Percentiles rank a stretch among this genome's conserved stretches.
These are phyloP conservation scores for Dromococcyx pavoninus DNA, from an alignment of 2,797 vertebrate genomes.

Conservation along the genomic window DNA sequence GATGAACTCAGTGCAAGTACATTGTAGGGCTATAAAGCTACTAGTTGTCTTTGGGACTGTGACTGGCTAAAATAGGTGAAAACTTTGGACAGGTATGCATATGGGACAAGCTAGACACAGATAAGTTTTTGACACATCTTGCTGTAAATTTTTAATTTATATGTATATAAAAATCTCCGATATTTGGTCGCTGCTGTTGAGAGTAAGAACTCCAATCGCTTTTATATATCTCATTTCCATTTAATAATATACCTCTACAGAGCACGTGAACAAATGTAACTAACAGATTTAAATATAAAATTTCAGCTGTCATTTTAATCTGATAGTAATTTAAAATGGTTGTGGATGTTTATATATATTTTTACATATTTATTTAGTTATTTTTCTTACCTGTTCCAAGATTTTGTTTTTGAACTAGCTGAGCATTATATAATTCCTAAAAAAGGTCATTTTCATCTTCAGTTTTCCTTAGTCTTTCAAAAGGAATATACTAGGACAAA, in stretches of 20 bases:
- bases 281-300: neutral
- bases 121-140: neutral
- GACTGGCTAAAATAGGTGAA: neutral
- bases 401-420: neutral
- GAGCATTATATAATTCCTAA: neutral
- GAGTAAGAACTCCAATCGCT: neutral
- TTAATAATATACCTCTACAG: neutral
- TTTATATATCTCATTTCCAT: neutral
- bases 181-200: neutral
- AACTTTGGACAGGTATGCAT: neutral
- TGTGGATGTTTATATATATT: neutral
- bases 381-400: neutral
- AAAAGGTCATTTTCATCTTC: neutral
- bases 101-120: neutral
- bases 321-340: neutral
- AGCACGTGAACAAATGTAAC: neutral
- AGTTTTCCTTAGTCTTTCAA: neutral
- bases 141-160: neutral
- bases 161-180: neutral
- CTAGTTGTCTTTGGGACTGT: neutral
- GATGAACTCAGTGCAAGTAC: neutral
- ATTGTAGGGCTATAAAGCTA: neutral
- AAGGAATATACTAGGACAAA: neutral
- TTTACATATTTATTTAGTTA: neutral
- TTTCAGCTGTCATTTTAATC: neutral